Base-by-base conservation (phyloP, 2,888 invertebrate genomes). In the Cynaeus angustus region DNA sequence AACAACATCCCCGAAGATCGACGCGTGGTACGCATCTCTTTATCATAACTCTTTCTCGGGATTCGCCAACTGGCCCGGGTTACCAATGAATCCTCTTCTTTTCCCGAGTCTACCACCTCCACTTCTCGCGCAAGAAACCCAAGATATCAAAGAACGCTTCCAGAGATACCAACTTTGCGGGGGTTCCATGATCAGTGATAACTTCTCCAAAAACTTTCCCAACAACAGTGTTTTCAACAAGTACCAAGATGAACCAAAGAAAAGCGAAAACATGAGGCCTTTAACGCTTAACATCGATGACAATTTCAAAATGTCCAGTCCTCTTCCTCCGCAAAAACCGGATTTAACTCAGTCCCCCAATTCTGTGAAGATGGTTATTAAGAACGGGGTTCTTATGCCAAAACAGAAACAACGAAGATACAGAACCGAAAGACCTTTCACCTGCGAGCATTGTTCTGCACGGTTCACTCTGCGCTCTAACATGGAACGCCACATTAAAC, bases 401-500 rank as follows among this genome's bases (percentile, higher is more conserved):
- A 96, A 96, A 79, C 96, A 96, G 80, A 96, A 96, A 79, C 96
- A 96, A 83, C 86, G 96, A 55, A 89, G 96, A 43, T 96, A 96
- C 81, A 88, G 96, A 69, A 96, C 96, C 14, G 96, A 97, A 82
- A 87, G 96, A 21, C 96, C 96, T 0, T 97, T 96, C 84, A 92
- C 93, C 0, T 97, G 97, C 83, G 94, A 94, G 67, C 94, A 95
- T 80, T 97, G 97, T 84, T 92, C 94, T 0, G 96, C 96, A 0
- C 88, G 94, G 59, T 97, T 97, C 80, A 97, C 97, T 0, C 86
- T 97, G 8, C 88, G 95, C n/a, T 96, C 96, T 7, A 97, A 97
- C 79, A 97, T 97, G 95, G 97, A 97, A 83, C 88, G 96, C 0
- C 97, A 97, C 78, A 94, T 97, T 1, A 97, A 97, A 81, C 96